These are phyloP conservation scores for Urechis unicinctus DNA, from an alignment of 2,888 invertebrate genomes.

Conservation along the genomic window DNA sequence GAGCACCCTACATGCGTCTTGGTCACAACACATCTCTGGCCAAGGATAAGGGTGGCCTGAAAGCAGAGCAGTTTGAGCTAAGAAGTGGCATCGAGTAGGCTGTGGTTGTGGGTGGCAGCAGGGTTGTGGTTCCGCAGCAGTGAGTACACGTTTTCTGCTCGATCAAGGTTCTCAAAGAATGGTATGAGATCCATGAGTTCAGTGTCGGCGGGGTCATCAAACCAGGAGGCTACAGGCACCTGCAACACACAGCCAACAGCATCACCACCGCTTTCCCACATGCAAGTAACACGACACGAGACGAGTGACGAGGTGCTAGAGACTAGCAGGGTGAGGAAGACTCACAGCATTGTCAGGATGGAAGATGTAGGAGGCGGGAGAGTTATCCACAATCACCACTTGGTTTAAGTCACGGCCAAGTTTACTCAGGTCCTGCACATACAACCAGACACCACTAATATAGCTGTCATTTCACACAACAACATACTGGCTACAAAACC, in stretches of 20 bases:
- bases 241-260: too few species aligned
- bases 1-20: too few species aligned
- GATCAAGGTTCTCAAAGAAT: conserved; percentile 93
- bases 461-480: too few species aligned
- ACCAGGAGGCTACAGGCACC: conserved; percentile 99
- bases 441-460: neutral
- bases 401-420: conserved; percentile 92
- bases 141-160: conserved; percentile 83
- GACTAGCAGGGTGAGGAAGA: conserved; percentile 28
- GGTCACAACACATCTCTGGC: too few species aligned
- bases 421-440: conserved; percentile 80
- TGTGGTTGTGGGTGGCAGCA: conserved; percentile 4
- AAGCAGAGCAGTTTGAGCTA: too few species aligned
- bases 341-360: conserved; percentile 99
- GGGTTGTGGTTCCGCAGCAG: conserved; percentile 31
- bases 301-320: neutral
- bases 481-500: too few species aligned
- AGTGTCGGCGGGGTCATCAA: conserved; percentile 96
- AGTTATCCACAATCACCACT: conserved; percentile 98
- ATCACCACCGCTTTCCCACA: too few species aligned
- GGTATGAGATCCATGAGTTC: conserved; percentile 96
- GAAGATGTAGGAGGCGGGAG: conserved; percentile 99
- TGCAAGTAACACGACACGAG: neutral
- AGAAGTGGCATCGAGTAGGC: too few species aligned
- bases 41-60: too few species aligned